Evolutionary conservation across 2,113 vertebrate species (phyloP).

Genomic region (Phalacrocorax brasilianus): DNA sequence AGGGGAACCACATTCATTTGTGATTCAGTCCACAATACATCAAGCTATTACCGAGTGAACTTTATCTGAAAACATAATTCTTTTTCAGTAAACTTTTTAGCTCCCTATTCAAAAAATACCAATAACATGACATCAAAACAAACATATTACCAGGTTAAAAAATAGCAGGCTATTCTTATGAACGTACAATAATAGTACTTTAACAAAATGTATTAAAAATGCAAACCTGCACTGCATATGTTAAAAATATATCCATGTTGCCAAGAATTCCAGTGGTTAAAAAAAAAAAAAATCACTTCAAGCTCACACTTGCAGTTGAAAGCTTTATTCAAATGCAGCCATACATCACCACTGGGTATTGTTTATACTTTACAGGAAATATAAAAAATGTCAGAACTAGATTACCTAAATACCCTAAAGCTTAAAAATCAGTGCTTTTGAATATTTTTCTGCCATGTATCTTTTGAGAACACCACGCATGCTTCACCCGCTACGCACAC

Average conservation of each 20-base stretch:
- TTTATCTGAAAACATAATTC: not conserved
- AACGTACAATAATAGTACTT: not conserved
- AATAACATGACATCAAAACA: not conserved
- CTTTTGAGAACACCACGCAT: not conserved
- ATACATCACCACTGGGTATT: not conserved
- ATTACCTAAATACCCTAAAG: not conserved
- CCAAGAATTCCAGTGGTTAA: not conserved
- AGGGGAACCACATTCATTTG: not conserved
- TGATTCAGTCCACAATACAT: not conserved
- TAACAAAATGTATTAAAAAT: not conserved
- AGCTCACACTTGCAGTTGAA: not conserved
- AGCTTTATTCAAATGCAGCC: not conserved
- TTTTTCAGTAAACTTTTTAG: not conserved
- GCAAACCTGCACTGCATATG: not conserved
- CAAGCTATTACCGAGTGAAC: not conserved
- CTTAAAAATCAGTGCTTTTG: not conserved
- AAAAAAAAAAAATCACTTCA: not conserved
- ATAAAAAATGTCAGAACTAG: not conserved
- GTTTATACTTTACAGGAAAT: not conserved
- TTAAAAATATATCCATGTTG: not conserved
- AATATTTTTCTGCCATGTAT: not conserved
- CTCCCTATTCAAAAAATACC: not conserved
- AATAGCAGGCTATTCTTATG: not conserved
- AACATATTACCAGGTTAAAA: not conserved
- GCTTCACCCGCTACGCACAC: fast-evolving